A percentile compares a stretch with the other conserved stretches of the same genome.
phyloP scores from a whole-genome alignment of 2,888 invertebrate species.

The Ctenicera cuprea region DNA sequence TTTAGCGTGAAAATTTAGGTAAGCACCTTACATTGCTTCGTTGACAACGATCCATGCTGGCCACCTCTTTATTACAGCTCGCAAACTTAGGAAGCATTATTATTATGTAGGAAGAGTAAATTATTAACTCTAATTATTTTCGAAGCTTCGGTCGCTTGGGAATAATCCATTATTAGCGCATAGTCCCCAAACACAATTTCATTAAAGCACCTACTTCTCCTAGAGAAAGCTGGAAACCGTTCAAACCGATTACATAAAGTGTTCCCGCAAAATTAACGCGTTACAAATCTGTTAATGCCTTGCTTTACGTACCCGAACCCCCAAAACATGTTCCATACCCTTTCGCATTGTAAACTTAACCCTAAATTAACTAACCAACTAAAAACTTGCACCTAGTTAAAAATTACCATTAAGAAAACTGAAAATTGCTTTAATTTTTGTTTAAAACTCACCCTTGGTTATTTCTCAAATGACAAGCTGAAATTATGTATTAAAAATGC shows the following conservation, averaged over 20 bases:
- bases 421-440: too few relatives aligned
- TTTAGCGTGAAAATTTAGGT: slow-evolving; percentile 3
- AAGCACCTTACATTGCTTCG: not conserved
- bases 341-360: not conserved
- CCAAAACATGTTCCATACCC: not conserved
- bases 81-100: not conserved
- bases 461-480: not conserved
- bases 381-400: not conserved
- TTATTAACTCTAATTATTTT: slow-evolving; percentile 25
- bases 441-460: not conserved
- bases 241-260: slow-evolving; percentile 7
- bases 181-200: slow-evolving; percentile 16
- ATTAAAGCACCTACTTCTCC: slow-evolving; percentile 4
- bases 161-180: slow-evolving; percentile 24
- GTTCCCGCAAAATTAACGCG: slow-evolving; percentile 4
- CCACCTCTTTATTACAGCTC: slow-evolving; percentile 3
- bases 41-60: not conserved
- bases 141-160: slow-evolving; percentile 6
- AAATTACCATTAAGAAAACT: not conserved
- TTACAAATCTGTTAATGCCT: not conserved
- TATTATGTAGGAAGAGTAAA: slow-evolving; percentile 14
- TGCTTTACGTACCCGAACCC: slow-evolving; percentile 9
- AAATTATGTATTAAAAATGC: slow-evolving; percentile 3
- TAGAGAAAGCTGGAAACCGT: slow-evolving; percentile 8
- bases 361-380: not conserved